Evolutionary conservation across 2,113 vertebrate species (phyloP), one percentile per base, ranked within the genome.

Genomic region (Telmatochromis brachygnathus): DNA sequence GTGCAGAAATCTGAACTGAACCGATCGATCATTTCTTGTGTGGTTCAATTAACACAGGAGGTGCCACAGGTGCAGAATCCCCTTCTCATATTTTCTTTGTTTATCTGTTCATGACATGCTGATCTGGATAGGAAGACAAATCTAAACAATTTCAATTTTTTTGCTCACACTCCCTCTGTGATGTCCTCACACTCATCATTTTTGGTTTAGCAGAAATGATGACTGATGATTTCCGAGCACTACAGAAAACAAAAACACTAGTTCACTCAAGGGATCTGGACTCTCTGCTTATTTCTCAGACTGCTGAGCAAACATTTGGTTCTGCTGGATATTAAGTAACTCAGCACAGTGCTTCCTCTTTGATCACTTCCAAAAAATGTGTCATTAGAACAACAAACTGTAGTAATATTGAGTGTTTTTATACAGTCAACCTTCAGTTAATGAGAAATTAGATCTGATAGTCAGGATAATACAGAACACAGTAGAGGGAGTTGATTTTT

Each of bases 321-420:
- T 90, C 14, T 73, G 75, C 54, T 83, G 79, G 39, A 87, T n/a
- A 47, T 89, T 83, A 56, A 87, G 84, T 75, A 90, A 83, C 60
- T 39, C 60, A 14, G 33, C 35, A 47, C 26, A 79, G 14, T 75
- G 77, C 75, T 93, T 93, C 88, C 87, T 91, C 90, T 89, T 91
- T 56, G 17, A 77, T 33, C 28, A 39, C 26, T 65, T 42, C 51
- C 55, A 51, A 10, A 55, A 10, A 47, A 83, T 28, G 21, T 83
- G 47, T 42, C 15, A 30, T 19, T 30, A 12, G 2, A 75, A 30
- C 23, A 75, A 30, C 70, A 49, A 49, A 75, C 23, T 49, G 42
- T 12, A 75, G 5, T 26, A 42, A 26, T 26, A 42, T 70, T 26
- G 65, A 42, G 0, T 42, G 12, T 15, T 45, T 42, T 15, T 42